Conservation (phyloP, 2,888 invertebrate genomes). For the Chaitophorus viminalis region DNA sequence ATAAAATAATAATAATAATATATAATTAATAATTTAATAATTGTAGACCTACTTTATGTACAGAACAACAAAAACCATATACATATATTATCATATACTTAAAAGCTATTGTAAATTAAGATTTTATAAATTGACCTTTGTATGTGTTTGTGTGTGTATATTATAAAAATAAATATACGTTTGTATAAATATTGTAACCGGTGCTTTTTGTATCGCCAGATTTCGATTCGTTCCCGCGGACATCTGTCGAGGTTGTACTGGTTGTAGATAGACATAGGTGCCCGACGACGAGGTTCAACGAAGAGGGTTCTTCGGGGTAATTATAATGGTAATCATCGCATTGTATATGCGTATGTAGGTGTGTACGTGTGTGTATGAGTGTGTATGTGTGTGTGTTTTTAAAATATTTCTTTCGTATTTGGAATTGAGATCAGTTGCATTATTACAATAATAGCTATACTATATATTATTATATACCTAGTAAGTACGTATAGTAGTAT, state of each 20-base stretch:
- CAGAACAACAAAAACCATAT: conserved; percentile 59
- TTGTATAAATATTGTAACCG: not conserved
- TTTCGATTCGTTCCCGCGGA: not conserved
- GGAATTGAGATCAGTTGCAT: conserved; percentile 59
- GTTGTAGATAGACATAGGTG: too few relatives aligned
- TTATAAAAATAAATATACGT: too few relatives aligned
- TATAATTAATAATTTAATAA: conserved; percentile 58
- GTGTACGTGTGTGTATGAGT: not conserved
- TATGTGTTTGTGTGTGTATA: not conserved
- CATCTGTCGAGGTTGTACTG: not conserved
- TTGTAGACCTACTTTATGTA: conserved; percentile 55
- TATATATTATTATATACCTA: not conserved
- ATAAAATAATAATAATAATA: conserved; percentile 52
- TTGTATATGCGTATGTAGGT: too few relatives aligned
- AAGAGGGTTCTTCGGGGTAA: too few relatives aligned
- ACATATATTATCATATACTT: conserved; percentile 43
- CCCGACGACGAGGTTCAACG: too few relatives aligned
- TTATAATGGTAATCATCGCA: too few relatives aligned
- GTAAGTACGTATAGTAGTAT: not conserved
- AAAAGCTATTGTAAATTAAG: conserved; percentile 34
- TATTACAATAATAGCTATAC: conserved; percentile 37
- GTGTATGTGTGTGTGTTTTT: not conserved
- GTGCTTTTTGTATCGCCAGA: not conserved
- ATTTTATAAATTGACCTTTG: conserved; percentile 29
- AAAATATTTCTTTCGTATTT: conserved; percentile 24